Base-by-base conservation (phyloP, 2,113 vertebrate genomes). In the Narcine bancroftii region DNA sequence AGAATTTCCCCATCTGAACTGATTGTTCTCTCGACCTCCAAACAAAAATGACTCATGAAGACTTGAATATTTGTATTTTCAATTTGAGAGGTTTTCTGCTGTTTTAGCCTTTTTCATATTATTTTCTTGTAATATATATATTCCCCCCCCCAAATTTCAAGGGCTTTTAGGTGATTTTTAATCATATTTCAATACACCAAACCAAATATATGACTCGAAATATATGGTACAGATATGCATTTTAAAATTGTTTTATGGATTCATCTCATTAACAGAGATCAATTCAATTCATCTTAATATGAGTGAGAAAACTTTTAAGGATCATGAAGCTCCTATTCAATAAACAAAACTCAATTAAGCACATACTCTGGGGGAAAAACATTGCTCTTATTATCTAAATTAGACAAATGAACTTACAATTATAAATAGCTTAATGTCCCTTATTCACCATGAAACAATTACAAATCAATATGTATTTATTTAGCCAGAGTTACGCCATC, bases 401-500 rank as follows among this genome's bases (percentile, higher is more conserved):
- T 60, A 87, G 33, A 56, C 50, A 56, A 56, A 19, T 36, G 81
- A 33, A 87, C 36, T 33, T 60, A 60, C 56, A 85, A 85, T 85
- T 56, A 36, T 85, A 85, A 60, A 85, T 85, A 85, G 15, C 15
- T 26, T 91, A 65, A 45, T 87, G 5, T 33, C 39, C 39, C 47
- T 29, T 77, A 36, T 42, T 69, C 26, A 47, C 24, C 24, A 91
- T 69, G 36, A 39, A 91, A 6, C 89, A 91, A 71, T 89, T 47
- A 33, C 71, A 92, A 92, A 13, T 29, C 21, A 56, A 76, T 92
- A 29, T 92, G 47, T 33, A 53, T 93, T 69, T 94, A 92, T 94
- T 19, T 94, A 99, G 99, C 98, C 2, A 97, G 98, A 17, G 98
- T 99, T 0, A 98, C 97, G 60, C 98, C 99, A 1, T 98, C 99